Conservation (phyloP, 2,888 invertebrate genomes). For the Ormia ochracea region DNA sequence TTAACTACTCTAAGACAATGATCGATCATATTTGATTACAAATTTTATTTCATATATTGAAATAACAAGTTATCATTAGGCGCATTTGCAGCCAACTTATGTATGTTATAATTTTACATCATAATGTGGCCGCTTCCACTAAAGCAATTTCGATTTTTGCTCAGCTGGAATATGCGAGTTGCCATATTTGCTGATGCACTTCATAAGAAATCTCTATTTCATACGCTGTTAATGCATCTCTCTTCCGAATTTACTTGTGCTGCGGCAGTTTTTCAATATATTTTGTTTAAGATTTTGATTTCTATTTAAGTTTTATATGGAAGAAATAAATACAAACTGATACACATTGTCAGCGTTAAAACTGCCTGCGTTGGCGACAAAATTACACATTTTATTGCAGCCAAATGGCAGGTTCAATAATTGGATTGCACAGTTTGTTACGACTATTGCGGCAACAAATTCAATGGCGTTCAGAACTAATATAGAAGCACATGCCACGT, state of each 20-base stretch:
- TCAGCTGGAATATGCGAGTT: too few species aligned
- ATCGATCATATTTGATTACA: slow-evolving; percentile 47
- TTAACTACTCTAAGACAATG: slow-evolving; percentile 47
- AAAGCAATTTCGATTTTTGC: too few species aligned
- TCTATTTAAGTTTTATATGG: background rate
- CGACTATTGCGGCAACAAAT: background rate
- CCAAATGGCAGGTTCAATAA: slow-evolving; percentile 74
- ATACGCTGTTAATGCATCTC: too few species aligned
- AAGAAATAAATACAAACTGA: background rate
- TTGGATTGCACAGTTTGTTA: slow-evolving; percentile 68
- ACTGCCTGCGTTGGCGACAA: slow-evolving; percentile 70
- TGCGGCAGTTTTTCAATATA: too few species aligned
- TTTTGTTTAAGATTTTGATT: background rate
- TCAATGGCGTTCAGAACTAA: background rate
- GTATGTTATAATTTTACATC: background rate
- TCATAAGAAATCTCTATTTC: too few species aligned
- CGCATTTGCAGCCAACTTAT: background rate
- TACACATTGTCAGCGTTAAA: slow-evolving; percentile 51
- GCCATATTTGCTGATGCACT: too few species aligned
- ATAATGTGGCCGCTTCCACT: too few species aligned
- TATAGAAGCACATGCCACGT: background rate
- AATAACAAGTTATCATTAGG: background rate
- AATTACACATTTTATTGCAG: slow-evolving; percentile 69
- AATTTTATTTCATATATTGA: background rate
- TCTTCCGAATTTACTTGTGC: too few species aligned